A percentile compares a stretch with the other conserved stretches of the same genome.
Evolutionary conservation across 2,113 vertebrate species (phyloP).

Genomic region (Paradoxurus hermaphroditus): DNA sequence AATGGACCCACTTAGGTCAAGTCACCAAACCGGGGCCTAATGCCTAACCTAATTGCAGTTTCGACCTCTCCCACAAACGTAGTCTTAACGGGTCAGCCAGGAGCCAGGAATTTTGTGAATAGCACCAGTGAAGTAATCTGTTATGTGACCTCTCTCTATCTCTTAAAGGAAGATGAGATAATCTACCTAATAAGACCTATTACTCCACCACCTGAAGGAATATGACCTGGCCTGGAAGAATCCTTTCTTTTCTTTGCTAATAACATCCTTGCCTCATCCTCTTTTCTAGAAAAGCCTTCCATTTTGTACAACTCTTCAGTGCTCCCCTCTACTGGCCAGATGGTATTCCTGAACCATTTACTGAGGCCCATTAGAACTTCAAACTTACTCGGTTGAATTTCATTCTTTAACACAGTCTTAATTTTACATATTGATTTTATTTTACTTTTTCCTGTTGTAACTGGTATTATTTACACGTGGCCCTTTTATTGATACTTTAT

Average conservation of each 20-base stretch:
- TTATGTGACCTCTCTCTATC: not conserved
- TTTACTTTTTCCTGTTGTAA: not conserved
- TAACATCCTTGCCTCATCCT: not conserved
- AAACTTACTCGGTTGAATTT: not conserved
- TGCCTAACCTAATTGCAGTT: not conserved
- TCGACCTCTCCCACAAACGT: not conserved
- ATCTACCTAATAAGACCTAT: not conserved
- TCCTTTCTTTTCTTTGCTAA: not conserved
- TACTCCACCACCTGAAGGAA: not conserved
- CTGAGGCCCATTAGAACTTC: not conserved
- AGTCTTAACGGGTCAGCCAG: not conserved
- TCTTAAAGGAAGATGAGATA: not conserved
- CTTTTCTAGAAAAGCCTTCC: not conserved
- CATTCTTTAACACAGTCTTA: not conserved
- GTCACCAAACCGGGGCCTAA: not conserved
- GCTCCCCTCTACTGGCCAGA: not conserved
- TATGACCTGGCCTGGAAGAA: not conserved
- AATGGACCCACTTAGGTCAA: not conserved
- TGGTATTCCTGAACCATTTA: not conserved
- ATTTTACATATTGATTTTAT: not conserved
- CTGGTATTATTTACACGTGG: not conserved
- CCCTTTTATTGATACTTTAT: not conserved
- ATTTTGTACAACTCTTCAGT: not conserved
- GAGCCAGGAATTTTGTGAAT: not conserved
- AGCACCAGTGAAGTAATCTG: not conserved